Evolutionary conservation across 1,140 invertebrate species (phyloP).

Genomic region (Nautilus pompilius): DNA sequence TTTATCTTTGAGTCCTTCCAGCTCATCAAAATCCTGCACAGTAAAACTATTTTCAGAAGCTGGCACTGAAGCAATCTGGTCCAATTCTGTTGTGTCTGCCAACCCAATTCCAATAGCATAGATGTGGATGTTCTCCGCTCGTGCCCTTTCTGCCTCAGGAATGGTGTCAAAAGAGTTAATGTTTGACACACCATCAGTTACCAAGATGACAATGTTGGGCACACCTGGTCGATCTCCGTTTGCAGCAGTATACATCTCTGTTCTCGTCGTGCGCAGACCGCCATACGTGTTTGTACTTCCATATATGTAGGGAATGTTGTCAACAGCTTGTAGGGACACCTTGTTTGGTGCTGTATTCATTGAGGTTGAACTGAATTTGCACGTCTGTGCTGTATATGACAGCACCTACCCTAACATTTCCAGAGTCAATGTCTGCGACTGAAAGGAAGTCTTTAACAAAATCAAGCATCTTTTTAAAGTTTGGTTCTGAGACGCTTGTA

Average conservation of each 20-base stretch:
- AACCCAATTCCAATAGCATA: conserved; percentile 30
- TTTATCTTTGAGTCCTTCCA: conserved; percentile 14
- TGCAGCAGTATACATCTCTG: conserved; percentile 14
- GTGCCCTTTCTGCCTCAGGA: conserved; percentile 20
- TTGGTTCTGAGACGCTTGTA: conserved; percentile 30
- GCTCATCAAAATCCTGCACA: conserved; percentile 19
- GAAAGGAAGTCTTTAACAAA: conserved; percentile 35
- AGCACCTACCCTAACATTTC: conserved; percentile 34
- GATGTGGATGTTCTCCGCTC: conserved; percentile 20
- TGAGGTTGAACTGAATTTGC: conserved; percentile 37
- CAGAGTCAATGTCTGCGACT: conserved; percentile 32
- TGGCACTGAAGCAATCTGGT: conserved; percentile 19
- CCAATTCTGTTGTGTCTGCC: conserved; percentile 19
- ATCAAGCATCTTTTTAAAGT: conserved; percentile 33
- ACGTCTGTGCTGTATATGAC: conserved; percentile 26
- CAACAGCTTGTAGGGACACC: conserved; percentile 27
- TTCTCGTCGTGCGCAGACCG: conserved; percentile 30
- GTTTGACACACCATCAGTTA: conserved; percentile 33
- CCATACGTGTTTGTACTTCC: conserved; percentile 46
- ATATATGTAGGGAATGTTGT: conserved; percentile 29
- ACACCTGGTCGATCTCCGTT: conserved; percentile 28
- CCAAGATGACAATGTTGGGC: conserved; percentile 24
- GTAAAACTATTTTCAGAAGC: conserved; percentile 18
- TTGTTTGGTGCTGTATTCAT: conserved; percentile 15
- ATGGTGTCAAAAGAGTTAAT: conserved; percentile 25